These are phyloP conservation scores for Halocynthia roretzi DNA, from an alignment of 23 tunicate genomes.

Conservation along the genomic window DNA sequence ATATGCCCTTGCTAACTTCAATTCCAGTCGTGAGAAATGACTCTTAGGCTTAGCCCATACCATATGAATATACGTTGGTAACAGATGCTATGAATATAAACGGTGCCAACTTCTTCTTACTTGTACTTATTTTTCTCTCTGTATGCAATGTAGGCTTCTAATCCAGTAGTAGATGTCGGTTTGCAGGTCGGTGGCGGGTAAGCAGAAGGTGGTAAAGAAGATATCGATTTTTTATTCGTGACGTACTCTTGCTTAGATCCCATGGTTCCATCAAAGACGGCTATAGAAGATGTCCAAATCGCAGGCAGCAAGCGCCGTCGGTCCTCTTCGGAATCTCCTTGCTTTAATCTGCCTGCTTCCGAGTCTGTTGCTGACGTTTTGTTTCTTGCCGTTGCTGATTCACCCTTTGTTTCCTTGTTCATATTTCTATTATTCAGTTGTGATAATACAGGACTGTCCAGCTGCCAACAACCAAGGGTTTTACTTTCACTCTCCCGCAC, in stretches of 20 bases:
- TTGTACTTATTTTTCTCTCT: background rate
- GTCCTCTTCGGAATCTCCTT: too few species aligned
- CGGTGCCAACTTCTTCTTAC: background rate
- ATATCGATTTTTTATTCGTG: background rate
- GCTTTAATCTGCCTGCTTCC: too few species aligned
- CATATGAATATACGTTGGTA: too few species aligned
- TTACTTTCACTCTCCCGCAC: background rate
- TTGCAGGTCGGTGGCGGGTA: background rate
- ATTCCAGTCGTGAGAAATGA: too few species aligned
- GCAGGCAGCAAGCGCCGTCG: background rate
- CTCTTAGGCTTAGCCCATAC: too few species aligned
- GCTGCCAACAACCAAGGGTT: conserved; percentile 5
- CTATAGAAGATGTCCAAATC: background rate
- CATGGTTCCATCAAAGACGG: background rate
- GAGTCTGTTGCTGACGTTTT: too few species aligned
- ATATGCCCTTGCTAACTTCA: too few species aligned
- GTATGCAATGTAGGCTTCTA: background rate
- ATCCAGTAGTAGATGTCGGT: background rate
- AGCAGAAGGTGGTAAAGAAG: conserved; percentile 5
- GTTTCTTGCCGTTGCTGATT: too few species aligned
- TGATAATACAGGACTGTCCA: background rate
- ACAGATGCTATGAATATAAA: background rate
- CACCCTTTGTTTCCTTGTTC: too few species aligned
- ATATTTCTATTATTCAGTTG: too few species aligned
- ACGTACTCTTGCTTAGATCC: background rate